Evolutionary conservation across 2,113 vertebrate species (phyloP).

Genomic region (Arenaria interpres): DNA sequence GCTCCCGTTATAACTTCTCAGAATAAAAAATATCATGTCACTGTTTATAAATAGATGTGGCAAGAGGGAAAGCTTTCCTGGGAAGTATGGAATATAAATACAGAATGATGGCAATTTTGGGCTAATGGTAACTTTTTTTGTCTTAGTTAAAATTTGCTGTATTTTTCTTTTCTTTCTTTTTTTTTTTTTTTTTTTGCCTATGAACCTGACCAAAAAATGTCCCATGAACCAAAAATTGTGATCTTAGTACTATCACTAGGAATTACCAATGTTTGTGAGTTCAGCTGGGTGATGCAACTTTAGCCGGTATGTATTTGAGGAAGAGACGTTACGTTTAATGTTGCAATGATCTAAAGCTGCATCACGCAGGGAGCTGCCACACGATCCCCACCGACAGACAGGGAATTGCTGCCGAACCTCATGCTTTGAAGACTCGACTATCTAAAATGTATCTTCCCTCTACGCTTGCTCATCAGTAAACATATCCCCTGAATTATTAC

Average conservation of each 20-base stretch:
- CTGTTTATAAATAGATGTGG: not conserved
- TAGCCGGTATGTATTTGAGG: rapidly evolving
- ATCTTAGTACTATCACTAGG: not conserved
- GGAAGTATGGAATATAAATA: not conserved
- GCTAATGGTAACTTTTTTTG: not conserved
- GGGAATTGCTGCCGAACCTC: not conserved
- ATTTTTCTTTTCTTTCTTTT: not conserved
- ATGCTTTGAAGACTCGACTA: rapidly evolving
- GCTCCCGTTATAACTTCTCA: not conserved
- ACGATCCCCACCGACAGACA: rapidly evolving
- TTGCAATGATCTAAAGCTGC: not conserved
- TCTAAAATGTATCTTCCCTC: rapidly evolving
- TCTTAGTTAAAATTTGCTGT: not conserved
- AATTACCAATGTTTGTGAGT: not conserved
- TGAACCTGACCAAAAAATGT: not conserved
- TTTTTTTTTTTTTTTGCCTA: not conserved
- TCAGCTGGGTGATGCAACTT: not conserved
- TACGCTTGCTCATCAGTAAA: not conserved
- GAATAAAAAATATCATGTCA: not conserved
- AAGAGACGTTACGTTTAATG: rapidly evolving
- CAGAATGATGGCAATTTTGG: not conserved
- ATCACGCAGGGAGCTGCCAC: rapidly evolving
- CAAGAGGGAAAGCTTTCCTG: not conserved
- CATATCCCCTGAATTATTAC: not conserved
- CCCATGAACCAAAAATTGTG: not conserved